Evolutionary conservation across 2,797 vertebrate species (phyloP), one percentile per base, ranked within the genome.

Genomic region (Enteromius fasciolatus): DNA sequence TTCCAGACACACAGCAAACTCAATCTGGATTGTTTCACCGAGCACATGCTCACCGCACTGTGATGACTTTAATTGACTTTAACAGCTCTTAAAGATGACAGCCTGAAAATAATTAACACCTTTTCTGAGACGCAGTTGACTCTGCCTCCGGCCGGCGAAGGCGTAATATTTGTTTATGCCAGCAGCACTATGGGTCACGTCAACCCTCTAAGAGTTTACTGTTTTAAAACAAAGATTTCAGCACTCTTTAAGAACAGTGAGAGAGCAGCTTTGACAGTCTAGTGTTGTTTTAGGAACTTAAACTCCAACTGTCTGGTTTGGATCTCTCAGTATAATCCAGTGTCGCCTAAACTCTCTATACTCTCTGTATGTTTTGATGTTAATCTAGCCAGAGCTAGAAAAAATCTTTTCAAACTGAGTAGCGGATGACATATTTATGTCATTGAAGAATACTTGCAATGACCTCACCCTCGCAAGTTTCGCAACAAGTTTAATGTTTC

Each of bases 71-170:
- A 84, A 86, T 86, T 83, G 69, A 89, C 81, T 80, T 87, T 67
- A 85, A 78, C 83, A 84, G 76, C 80, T 87, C 64, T 75, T 87
- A 84, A 84, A 86, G 81, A 76, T 50, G 82, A 87, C 85, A 82
- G 86, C 52, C 82, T 85, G 84, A 87, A 88, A 88, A 88, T 73
- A 86, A 88, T 87, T 86, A 88, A 87, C 87, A 86, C 80, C 70
- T 86, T 86, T 78, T 74, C 80, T 85, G 66, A 18, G 33, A 41
- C 18, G 23, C n/a, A 50, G 17, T 76, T 48, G 63, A 36, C 72
- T 77, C 61, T 73, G 46, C n/a, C 64, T 52, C 80, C 57, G 68
- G 85, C 80, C 36, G 10, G 80, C 33, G 72, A 68, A 84, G 69
- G 44, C 61, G 87, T 89, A 89, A 87, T 89, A 87, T 89, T 89